These are phyloP conservation scores for Cecidostiba fungosa DNA, from an alignment of 2,888 invertebrate species.

Conservation along the genomic window DNA sequence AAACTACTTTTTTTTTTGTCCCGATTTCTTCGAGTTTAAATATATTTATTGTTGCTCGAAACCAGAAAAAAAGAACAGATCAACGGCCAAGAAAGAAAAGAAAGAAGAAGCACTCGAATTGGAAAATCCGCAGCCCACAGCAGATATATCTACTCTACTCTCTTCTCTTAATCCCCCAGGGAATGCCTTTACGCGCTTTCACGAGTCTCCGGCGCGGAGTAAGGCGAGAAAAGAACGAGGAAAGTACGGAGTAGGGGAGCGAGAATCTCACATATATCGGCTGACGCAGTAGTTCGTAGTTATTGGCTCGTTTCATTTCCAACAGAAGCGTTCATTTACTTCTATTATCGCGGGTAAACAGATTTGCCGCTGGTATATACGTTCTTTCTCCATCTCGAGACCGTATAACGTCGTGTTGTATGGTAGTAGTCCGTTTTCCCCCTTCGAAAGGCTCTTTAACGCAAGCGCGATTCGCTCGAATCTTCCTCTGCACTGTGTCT, in stretches of 20 bases:
- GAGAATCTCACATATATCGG: constrained; percentile 65
- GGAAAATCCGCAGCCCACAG: constrained; percentile 31
- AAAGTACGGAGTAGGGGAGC: constrained; percentile 62
- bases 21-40: no score
- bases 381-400: constrained; percentile 8
- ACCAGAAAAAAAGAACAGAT: background rate
- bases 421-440: background rate
- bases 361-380: constrained; percentile 68
- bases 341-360: constrained; percentile 77
- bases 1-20: background rate
- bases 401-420: background rate
- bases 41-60: background rate
- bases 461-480: background rate
- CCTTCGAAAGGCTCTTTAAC: constrained; percentile 22
- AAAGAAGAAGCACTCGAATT: background rate
- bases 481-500: background rate
- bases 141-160: constrained; percentile 15
- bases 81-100: background rate
- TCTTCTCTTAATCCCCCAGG: constrained; percentile 29
- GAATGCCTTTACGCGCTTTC: constrained; percentile 46
- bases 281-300: constrained; percentile 67
- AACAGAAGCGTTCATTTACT: constrained; percentile 75
- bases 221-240: constrained; percentile 65
- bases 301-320: constrained; percentile 74
- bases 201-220: background rate